Base-by-base conservation (phyloP, 1,140 invertebrate species). In the Polypedilum vanderplanki region DNA sequence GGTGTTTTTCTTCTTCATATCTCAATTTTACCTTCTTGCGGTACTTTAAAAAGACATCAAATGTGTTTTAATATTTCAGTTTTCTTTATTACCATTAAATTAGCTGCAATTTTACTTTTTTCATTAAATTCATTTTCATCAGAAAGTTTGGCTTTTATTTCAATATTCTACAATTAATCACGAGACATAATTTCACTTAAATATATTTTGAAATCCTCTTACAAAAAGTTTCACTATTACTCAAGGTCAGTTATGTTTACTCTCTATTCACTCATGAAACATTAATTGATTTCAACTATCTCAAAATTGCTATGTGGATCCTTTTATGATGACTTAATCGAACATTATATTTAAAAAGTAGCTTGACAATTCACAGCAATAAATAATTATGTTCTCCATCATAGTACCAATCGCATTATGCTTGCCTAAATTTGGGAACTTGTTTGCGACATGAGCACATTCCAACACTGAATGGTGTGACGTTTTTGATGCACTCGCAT, bases 1-100 rank as follows among this genome's bases (percentile, higher is more conserved):
- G 85, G 86, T 24, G 82, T 79, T 0, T 81, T 83, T 81, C 83
- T 83, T 87, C 77, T 76, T 87, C 86, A 77, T 87, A 84, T 77
- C 93, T 85, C 74, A 97, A 82, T 81, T 97, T 97, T 7, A 97
- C 93, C 86, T 4, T 92, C 93, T 33, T 87, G 81, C 4, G 83
- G 83, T 3, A 87, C 86, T 76, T 89, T 87, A 92, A 97, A 82
- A 92, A 92, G 4, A 88, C 90, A 83, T 98, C 95, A 76, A 88
- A 86, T 80, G 97, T 97, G 94, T 40, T 87, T 80, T 73, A 96
- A 87, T 17, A 91, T 76, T 57, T 84, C 83, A 9, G 46, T n/a
- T 4, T n/a, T 57, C 46, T 4, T 1, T 15, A 12, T 40, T 73
- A 12, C 82, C 84, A 46, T 89, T 7, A 93, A 77, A 75, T 85